These are phyloP conservation scores for Lynx canadensis DNA, from an alignment of 2,113 vertebrate genomes.

Conservation along the genomic window DNA sequence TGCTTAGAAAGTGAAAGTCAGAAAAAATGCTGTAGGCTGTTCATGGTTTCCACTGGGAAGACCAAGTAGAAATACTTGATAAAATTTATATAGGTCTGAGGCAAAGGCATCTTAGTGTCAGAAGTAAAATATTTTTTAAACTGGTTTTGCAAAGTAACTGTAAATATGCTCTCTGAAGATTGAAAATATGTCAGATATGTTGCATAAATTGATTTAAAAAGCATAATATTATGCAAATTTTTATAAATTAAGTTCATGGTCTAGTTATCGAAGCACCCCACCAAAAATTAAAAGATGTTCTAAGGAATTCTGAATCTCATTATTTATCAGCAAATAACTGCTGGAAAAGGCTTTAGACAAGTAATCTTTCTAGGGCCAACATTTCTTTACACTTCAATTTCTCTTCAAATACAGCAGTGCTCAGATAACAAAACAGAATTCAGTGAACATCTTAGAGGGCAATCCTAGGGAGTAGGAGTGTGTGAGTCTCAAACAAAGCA, in stretches of 20 bases:
- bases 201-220: slow-evolving; percentile 57
- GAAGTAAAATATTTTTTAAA: slow-evolving; percentile 39
- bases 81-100: slow-evolving; percentile 44
- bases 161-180: slow-evolving; percentile 22
- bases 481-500: neutral
- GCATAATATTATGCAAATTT: slow-evolving; percentile 61
- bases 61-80: slow-evolving; percentile 50
- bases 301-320: slow-evolving; percentile 51
- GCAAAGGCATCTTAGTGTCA: neutral
- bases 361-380: slow-evolving; percentile 21
- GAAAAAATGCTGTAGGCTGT: slow-evolving; percentile 61
- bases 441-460: neutral
- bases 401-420: neutral
- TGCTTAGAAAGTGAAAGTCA: slow-evolving; percentile 60
- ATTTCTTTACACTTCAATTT: slow-evolving; percentile 51
- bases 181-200: slow-evolving; percentile 34
- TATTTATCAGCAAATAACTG: slow-evolving; percentile 40
- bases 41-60: slow-evolving; percentile 56
- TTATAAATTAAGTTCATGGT: slow-evolving; percentile 58
- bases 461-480: neutral
- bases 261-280: slow-evolving; percentile 61
- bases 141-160: slow-evolving; percentile 29
- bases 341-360: slow-evolving; percentile 12
- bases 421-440: slow-evolving; percentile 36
- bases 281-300: slow-evolving; percentile 64